Conservation (phyloP, 2,113 vertebrate genomes). For the Pitta sordida region DNA sequence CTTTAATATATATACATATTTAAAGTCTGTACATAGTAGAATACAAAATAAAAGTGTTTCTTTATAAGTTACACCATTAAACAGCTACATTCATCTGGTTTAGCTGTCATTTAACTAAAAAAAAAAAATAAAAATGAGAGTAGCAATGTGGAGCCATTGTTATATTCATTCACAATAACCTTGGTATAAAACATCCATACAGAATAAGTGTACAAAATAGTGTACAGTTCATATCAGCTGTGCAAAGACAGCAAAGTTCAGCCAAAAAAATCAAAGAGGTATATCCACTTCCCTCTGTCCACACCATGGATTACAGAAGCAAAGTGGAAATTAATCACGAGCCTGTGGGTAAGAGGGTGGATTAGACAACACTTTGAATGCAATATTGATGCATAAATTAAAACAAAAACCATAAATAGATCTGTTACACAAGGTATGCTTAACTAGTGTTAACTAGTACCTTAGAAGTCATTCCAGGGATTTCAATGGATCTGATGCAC, state of each 20-base stretch:
- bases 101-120: conserved; percentile 28
- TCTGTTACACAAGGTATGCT: neutral
- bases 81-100: conserved; percentile 58
- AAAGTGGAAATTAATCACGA: neutral
- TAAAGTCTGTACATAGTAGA: conserved; percentile 78
- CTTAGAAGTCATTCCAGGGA: neutral
- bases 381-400: neutral
- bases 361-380: neutral
- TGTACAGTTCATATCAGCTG: conserved; percentile 77
- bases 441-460: too few relatives aligned
- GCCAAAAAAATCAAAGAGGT: conserved; percentile 66
- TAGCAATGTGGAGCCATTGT: conserved; percentile 20
- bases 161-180: conserved; percentile 68
- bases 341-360: neutral
- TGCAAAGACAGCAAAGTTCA: conserved; percentile 75
- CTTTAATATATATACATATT: conserved; percentile 78
- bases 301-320: neutral
- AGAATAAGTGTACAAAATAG: conserved; percentile 74
- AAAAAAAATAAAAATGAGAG: neutral
- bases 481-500: neutral
- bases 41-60: conserved; percentile 79
- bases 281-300: conserved; percentile 35
- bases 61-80: conserved; percentile 80
- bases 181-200: conserved; percentile 82
- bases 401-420: neutral